Conservation (phyloP, 2,797 vertebrate species). For the Botia kubotai region DNA sequence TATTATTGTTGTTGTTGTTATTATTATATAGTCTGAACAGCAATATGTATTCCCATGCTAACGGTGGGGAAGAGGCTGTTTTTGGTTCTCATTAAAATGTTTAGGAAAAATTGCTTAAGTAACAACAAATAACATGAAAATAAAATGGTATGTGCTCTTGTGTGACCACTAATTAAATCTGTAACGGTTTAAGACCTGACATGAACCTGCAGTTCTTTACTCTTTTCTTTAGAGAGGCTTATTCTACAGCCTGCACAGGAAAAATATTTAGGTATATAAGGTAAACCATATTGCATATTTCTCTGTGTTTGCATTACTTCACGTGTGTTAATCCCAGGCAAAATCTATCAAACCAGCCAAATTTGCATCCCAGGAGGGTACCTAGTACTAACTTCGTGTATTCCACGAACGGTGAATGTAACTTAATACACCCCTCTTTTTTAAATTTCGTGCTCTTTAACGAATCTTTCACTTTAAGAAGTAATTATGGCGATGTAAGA, state of each 20-base stretch:
- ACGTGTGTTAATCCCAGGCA: neutral
- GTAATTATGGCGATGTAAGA: too few species aligned
- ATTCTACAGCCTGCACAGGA: too few species aligned
- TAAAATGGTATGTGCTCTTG: neutral
- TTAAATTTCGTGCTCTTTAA: neutral
- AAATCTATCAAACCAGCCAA: neutral
- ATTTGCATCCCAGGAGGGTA: slow-evolving; percentile 13
- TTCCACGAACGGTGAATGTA: neutral
- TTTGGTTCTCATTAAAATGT: neutral
- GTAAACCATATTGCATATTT: neutral
- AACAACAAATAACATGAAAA: neutral
- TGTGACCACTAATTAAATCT: neutral
- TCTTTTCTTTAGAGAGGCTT: too few species aligned
- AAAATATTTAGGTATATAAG: neutral
- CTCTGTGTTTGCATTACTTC: neutral
- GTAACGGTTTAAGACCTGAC: neutral
- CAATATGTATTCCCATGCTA: neutral
- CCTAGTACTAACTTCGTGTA: neutral
- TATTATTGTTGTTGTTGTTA: too few species aligned
- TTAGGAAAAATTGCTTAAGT: neutral
- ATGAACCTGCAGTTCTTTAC: neutral
- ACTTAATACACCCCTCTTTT: neutral
- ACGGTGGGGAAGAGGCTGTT: neutral
- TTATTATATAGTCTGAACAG: too few species aligned
- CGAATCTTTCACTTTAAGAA: too few species aligned